Percentiles rank a stretch among this genome's conserved stretches.
Evolutionary conservation across 2,888 invertebrate species (phyloP).

Genomic region (Plagodis dolabraria): DNA sequence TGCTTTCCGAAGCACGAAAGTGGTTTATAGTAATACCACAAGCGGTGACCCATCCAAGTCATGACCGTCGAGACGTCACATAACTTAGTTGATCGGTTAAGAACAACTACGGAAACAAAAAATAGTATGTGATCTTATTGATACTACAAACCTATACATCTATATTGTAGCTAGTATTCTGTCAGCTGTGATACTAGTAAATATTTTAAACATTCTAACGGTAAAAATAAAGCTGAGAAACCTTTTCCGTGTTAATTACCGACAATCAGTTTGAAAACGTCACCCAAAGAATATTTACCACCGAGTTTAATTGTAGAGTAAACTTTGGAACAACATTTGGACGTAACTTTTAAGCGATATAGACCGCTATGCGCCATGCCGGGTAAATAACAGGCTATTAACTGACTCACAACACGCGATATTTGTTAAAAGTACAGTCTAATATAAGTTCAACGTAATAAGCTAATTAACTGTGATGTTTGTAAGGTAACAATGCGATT

Average conservation of each 20-base stretch:
- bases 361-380: slow-evolving; percentile 32
- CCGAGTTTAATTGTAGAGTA: slow-evolving; percentile 53
- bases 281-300: slow-evolving; percentile 43
- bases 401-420: slow-evolving; percentile 49
- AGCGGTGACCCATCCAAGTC: no score
- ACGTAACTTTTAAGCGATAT: slow-evolving; percentile 52
- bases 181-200: no score
- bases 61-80: no score
- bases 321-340: slow-evolving; percentile 52
- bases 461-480: not conserved
- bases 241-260: slow-evolving; percentile 28
- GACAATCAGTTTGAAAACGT: slow-evolving; percentile 24
- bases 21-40: no score
- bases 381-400: slow-evolving; percentile 46
- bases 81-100: no score
- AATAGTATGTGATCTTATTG: no score
- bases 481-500: no score
- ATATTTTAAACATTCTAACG: no score
- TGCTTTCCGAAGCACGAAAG: no score
- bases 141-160: no score
- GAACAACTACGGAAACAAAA: no score
- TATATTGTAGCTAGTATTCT: no score
- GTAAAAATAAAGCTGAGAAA: slow-evolving; percentile 8
- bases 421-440: slow-evolving; percentile 36
- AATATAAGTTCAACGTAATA: not conserved